These are phyloP conservation scores for Graphium colonna DNA, from an alignment of 2,888 invertebrate species.

Conservation along the genomic window DNA sequence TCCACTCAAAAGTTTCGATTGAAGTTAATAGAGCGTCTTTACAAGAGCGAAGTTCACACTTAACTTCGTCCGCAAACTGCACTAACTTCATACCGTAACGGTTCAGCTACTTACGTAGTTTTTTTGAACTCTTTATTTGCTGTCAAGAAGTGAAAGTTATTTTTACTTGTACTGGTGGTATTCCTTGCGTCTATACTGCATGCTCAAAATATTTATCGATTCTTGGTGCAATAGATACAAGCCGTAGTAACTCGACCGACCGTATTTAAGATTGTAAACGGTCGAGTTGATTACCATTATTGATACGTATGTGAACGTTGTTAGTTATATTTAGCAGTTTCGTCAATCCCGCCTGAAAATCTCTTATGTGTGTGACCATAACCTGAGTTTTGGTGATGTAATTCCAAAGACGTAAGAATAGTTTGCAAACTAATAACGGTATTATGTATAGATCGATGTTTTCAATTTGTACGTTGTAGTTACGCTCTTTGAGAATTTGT, in stretches of 20 bases:
- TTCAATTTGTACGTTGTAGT: conserved; percentile 22
- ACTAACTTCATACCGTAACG: no score
- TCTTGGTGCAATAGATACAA: conserved; percentile 27
- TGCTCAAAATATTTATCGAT: no score
- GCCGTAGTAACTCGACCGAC: neutral
- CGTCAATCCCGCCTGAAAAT: conserved; percentile 70
- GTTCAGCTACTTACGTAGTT: no score
- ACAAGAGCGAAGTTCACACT: no score
- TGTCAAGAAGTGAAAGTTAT: no score
- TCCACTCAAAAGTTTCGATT: no score
- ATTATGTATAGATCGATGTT: conserved; percentile 46
- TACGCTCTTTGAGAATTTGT: conserved; percentile 28
- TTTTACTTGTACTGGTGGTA: no score
- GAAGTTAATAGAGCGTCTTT: no score
- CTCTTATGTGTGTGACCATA: conserved; percentile 70
- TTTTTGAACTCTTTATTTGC: no score
- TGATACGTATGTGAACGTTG: conserved; percentile 26
- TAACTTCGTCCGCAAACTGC: no score
- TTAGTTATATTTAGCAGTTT: conserved; percentile 37
- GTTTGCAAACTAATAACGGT: conserved; percentile 61
- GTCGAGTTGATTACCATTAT: conserved; percentile 14
- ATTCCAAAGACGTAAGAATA: conserved; percentile 79
- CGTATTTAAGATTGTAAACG: conserved; percentile 8
- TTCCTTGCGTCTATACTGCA: no score
- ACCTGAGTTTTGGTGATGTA: conserved; percentile 77